Evolutionary conservation across 2,113 vertebrate genomes (phyloP).

Genomic region (Myiagra hebetior): DNA sequence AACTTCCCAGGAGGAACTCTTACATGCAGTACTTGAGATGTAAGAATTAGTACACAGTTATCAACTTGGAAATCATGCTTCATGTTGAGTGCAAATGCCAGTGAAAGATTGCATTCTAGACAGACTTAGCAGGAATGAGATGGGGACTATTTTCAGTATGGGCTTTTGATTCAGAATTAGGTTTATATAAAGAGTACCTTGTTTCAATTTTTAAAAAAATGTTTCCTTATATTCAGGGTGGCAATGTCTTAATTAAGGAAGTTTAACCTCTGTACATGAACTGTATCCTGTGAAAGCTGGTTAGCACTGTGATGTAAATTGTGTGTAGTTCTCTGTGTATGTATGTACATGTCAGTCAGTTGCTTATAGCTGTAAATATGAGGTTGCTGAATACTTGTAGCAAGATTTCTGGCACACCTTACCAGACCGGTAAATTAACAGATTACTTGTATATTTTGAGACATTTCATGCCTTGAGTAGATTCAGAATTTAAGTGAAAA

Average conservation of each 20-base stretch:
- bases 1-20: slow-evolving; percentile 29
- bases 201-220: background rate
- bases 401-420: background rate
- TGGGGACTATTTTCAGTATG: background rate
- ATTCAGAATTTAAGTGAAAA: slow-evolving; percentile 6
- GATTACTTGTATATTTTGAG: background rate
- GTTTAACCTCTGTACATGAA: background rate
- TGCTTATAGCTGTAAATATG: background rate
- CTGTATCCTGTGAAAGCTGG: background rate
- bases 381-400: background rate
- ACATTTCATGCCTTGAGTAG: background rate
- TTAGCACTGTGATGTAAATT: background rate
- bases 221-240: background rate
- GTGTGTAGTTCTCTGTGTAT: background rate
- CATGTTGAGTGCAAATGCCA: slow-evolving; percentile 26
- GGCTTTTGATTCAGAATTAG: background rate
- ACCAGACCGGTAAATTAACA: background rate
- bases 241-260: background rate
- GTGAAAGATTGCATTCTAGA: background rate
- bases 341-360: background rate
- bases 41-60: background rate
- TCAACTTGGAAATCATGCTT: slow-evolving; percentile 22
- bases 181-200: background rate
- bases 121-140: background rate
- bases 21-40: background rate